Base-by-base conservation (phyloP, 2,888 invertebrate genomes). In the Sisyra nigra region DNA sequence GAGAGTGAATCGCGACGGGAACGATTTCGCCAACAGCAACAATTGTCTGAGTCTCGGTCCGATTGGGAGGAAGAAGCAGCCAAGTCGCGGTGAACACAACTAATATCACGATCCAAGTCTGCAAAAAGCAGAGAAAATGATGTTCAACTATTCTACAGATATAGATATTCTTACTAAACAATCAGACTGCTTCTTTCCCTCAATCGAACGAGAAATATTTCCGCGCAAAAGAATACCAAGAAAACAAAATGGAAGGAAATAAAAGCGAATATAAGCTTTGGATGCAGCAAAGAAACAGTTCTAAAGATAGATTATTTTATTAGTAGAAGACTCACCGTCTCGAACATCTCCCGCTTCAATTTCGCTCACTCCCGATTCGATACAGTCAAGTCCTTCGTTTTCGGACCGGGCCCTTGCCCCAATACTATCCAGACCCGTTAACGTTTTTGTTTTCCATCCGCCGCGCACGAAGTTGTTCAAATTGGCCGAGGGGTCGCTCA, bases 401-500 rank as follows among this genome's bases (percentile, higher is more conserved):
- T 93, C 93, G 24, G 92, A 93, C 49, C 89, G 76, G 31, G 89
- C 81, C 53, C 76, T 74, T 1, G 68, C 63, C 9, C 61, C 62
- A 8, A 56, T 59, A 3, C 57, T 53, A 45, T 71, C 71, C 29
- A 70, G 61, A 48, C 77, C 80, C 47, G 84, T 79, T 55, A 71
- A 70, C 5, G 69, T 65, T 49, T 73, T 72, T 44, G 79, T 74
- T 54, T 78, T 74, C 85, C 87, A 83, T 19, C 84, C 80, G 54
- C 87, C 80, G 49, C 87, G 75, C 17, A 81, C 80, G 61, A 82
- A 91, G 60, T 81, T 81, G 60, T 82, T 82, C 40, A 91, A 66
- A 67, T 88, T 91, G 30, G 88, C 83, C 63, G 89, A 91, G 1
- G 93, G 93, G 66, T 94, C 94, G 60, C 92, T 93, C 54, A 93